A percentile compares a stretch with the other conserved stretches of the same genome.
Conservation (phyloP, 2,113 vertebrate genomes). For the Onychostoma macrolepis region DNA sequence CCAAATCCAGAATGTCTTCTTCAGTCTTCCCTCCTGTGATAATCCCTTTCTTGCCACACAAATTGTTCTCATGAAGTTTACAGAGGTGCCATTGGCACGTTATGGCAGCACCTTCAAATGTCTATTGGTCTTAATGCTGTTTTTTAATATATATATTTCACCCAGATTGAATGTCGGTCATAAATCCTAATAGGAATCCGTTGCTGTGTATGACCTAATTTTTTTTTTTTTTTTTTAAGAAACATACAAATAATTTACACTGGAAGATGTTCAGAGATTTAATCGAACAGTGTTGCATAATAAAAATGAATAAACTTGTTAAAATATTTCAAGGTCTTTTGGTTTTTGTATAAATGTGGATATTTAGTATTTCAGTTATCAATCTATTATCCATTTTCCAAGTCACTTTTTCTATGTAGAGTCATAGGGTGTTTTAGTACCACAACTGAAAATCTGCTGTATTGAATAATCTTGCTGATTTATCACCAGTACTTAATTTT, state of each 20-base stretch:
- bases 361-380: not conserved
- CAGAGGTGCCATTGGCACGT: slow-evolving; percentile 60
- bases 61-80: slow-evolving; percentile 62
- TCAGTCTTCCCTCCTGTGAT: slow-evolving; percentile 64
- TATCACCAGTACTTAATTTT: not conserved
- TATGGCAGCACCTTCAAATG: slow-evolving; percentile 52
- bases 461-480: not conserved
- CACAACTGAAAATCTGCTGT: not conserved
- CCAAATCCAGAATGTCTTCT: not conserved
- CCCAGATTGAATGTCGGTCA: slow-evolving; percentile 57
- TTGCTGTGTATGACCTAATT: slow-evolving; percentile 30
- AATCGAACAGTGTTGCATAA: slow-evolving; percentile 78
- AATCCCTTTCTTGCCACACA: slow-evolving; percentile 43
- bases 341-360: not conserved
- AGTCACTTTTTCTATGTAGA: too few relatives aligned
- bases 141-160: slow-evolving; percentile 64
- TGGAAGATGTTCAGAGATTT: slow-evolving; percentile 73
- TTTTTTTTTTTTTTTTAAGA: slow-evolving; percentile 44
- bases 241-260: slow-evolving; percentile 73
- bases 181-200: slow-evolving; percentile 47
- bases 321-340: slow-evolving; percentile 1
- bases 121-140: slow-evolving; percentile 59
- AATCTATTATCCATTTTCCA: not conserved
- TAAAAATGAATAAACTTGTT: slow-evolving; percentile 32
- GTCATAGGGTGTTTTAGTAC: not conserved